A percentile compares a stretch with the other conserved stretches of the same genome.
Evolutionary conservation across 2,888 invertebrate genomes (phyloP).

Genomic region (Drosophila longiperda): DNA sequence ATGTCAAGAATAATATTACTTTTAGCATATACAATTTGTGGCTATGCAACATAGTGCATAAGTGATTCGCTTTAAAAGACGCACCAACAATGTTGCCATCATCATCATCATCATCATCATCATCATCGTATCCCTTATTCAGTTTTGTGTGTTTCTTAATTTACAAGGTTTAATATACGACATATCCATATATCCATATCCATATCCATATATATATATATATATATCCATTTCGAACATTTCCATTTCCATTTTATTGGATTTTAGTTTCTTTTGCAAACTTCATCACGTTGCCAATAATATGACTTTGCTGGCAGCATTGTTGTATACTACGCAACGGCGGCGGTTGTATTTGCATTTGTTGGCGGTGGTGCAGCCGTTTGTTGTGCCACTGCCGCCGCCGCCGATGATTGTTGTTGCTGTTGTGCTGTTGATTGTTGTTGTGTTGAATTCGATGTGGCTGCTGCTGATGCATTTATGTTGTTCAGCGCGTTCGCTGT

Average conservation of each 20-base stretch:
- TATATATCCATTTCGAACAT: too few species aligned
- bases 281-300: conserved; percentile 65
- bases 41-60: conserved; percentile 43
- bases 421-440: conserved; percentile 26
- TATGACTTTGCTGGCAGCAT: conserved; percentile 77
- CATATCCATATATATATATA: neutral
- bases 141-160: conserved; percentile 44
- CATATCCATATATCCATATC: conserved; percentile 8
- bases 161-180: conserved; percentile 55
- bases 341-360: conserved; percentile 82
- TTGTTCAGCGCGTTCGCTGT: conserved; percentile 39
- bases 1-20: conserved; percentile 18
- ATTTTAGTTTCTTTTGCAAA: conserved; percentile 39
- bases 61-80: conserved; percentile 31
- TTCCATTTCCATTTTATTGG: conserved; percentile 9
- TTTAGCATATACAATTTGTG: conserved; percentile 46
- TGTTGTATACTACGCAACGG: conserved; percentile 85
- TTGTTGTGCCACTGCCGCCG: conserved; percentile 62
- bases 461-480: conserved; percentile 40
- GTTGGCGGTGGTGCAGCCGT: conserved; percentile 73
- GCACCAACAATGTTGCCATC: conserved; percentile 22
- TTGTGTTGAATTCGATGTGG: conserved; percentile 43
- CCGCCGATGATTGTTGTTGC: conserved; percentile 33
- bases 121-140: conserved; percentile 19
- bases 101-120: neutral